Conservation (phyloP, 2,888 invertebrate species). For the Trypoxylon attenuatum region DNA sequence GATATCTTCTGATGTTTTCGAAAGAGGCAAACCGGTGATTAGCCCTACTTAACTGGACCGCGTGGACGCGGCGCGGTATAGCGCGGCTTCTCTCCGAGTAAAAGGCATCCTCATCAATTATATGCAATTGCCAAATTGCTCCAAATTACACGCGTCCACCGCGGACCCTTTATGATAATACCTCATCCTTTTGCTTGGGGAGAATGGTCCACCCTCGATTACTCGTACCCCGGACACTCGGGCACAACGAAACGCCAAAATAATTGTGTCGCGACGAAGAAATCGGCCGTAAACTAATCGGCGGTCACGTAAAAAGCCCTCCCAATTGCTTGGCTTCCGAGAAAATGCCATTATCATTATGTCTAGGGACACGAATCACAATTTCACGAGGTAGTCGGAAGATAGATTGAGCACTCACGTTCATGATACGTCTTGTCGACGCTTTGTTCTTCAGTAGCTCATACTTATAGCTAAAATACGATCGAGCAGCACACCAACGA, state of each 20-base stretch:
- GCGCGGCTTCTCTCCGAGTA: slow-evolving; percentile 66
- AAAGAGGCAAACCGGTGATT: slow-evolving; percentile 66
- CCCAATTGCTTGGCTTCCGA: too few species aligned
- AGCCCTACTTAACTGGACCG: slow-evolving; percentile 68
- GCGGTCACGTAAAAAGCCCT: too few species aligned
- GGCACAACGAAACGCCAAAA: too few species aligned
- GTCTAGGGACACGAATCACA: too few species aligned
- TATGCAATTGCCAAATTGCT: slow-evolving; percentile 73
- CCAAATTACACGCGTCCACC: slow-evolving; percentile 66
- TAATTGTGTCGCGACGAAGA: too few species aligned
- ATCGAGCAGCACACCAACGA: slow-evolving; percentile 17
- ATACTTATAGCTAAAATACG: slow-evolving; percentile 16
- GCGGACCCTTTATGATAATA: slow-evolving; percentile 48
- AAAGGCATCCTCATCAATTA: slow-evolving; percentile 71
- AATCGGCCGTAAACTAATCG: too few species aligned
- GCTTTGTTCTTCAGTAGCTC: slow-evolving; percentile 31
- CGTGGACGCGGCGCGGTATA: slow-evolving; percentile 45
- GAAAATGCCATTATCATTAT: too few species aligned
- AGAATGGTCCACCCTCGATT: too few species aligned
- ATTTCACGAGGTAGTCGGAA: not conserved
- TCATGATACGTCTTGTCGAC: slow-evolving; percentile 18
- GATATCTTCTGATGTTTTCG: slow-evolving; percentile 54
- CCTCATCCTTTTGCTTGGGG: slow-evolving; percentile 11
- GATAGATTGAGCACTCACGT: slow-evolving; percentile 19
- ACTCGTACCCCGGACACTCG: too few species aligned